These are phyloP conservation scores for Biston betularia DNA, from an alignment of 2,888 invertebrate species.

Conservation along the genomic window DNA sequence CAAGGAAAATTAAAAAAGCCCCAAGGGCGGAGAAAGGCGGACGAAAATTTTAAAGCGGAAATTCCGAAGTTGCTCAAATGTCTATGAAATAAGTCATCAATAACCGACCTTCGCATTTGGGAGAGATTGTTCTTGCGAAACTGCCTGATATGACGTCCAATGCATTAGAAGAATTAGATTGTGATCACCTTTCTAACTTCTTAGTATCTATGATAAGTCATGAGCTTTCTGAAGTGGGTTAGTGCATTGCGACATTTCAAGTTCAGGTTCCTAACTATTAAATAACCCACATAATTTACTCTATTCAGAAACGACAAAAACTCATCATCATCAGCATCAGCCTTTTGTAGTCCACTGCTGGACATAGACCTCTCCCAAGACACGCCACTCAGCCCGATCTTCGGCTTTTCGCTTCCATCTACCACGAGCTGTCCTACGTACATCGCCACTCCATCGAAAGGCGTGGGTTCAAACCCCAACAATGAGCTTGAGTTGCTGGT, in stretches of 20 bases:
- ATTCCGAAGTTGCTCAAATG: conserved; percentile 38
- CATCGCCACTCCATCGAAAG: too few relatives aligned
- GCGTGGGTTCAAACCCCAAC: too few relatives aligned
- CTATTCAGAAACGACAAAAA: too few relatives aligned
- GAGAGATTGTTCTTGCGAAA: conserved; percentile 30
- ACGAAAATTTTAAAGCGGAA: conserved; percentile 37
- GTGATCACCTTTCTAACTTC: conserved; percentile 27
- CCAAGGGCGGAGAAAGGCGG: conserved; percentile 30
- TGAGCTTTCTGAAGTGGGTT: background rate
- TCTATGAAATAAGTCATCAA: conserved; percentile 32
- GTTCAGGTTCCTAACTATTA: too few relatives aligned
- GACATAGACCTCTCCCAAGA: too few relatives aligned
- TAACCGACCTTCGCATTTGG: conserved; percentile 25
- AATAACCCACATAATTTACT: background rate
- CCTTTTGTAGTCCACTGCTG: too few relatives aligned
- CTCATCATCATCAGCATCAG: too few relatives aligned
- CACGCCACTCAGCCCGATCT: too few relatives aligned
- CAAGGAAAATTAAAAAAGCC: conserved; percentile 4
- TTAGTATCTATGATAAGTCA: conserved; percentile 14
- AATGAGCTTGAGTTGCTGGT: too few relatives aligned
- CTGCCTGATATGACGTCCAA: conserved; percentile 23
- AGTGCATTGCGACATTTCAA: background rate
- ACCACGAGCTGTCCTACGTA: too few relatives aligned
- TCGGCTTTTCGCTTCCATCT: too few relatives aligned
- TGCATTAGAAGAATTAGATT: conserved; percentile 16